Evolutionary conservation across 2,888 invertebrate species (phyloP).

Genomic region (Temnothorax ravouxi): DNA sequence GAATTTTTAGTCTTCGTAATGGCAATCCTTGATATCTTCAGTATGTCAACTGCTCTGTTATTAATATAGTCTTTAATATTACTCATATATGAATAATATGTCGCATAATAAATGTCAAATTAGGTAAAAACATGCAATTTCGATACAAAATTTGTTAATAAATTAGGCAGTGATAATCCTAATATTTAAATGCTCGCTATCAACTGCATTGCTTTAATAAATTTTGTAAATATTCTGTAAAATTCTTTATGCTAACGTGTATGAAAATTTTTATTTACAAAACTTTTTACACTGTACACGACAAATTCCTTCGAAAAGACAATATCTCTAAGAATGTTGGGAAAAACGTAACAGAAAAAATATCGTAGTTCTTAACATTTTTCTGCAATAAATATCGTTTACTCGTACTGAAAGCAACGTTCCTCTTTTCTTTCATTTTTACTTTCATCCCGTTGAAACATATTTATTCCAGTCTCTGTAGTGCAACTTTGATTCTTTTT

Average conservation of each 20-base stretch:
- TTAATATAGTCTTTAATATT: slow-evolving; percentile 59
- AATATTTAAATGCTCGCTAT: slow-evolving; percentile 73
- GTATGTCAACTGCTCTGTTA: slow-evolving; percentile 58
- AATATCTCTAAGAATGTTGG: slow-evolving; percentile 44
- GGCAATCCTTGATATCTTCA: slow-evolving; percentile 67
- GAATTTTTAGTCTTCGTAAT: slow-evolving; percentile 67
- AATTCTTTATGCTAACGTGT: slow-evolving; percentile 70
- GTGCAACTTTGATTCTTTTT: slow-evolving; percentile 27
- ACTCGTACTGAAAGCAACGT: slow-evolving; percentile 23
- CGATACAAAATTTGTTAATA: slow-evolving; percentile 74
- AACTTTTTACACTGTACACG: slow-evolving; percentile 81
- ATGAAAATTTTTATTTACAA: slow-evolving; percentile 81
- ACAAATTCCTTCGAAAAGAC: slow-evolving; percentile 64
- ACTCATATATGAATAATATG: slow-evolving; percentile 66
- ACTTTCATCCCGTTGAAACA: not conserved
- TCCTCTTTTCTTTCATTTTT: not conserved
- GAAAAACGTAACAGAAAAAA: slow-evolving; percentile 56
- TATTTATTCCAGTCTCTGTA: not conserved
- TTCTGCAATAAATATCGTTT: slow-evolving; percentile 49
- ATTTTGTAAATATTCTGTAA: slow-evolving; percentile 61
- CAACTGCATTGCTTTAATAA: slow-evolving; percentile 60
- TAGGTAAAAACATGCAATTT: slow-evolving; percentile 72
- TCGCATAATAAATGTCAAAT: slow-evolving; percentile 66
- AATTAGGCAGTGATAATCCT: slow-evolving; percentile 80
- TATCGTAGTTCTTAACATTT: slow-evolving; percentile 10